Conservation (phyloP, 2,888 invertebrate genomes). For the Tanypteryx hageni region DNA sequence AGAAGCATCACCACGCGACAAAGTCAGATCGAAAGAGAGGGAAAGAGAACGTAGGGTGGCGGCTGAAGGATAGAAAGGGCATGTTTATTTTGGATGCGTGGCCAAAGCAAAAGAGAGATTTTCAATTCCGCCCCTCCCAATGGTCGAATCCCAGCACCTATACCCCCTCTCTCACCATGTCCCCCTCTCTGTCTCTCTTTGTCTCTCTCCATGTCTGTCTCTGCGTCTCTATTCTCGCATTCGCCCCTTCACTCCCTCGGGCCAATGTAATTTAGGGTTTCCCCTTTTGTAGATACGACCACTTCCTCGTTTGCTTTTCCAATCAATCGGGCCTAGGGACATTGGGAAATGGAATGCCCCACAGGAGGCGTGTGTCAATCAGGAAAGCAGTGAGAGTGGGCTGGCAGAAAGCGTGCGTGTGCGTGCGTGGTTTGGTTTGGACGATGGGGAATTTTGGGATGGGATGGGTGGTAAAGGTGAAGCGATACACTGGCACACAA, state of each 20-base stretch:
- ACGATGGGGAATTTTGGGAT: neutral
- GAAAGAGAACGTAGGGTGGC: neutral
- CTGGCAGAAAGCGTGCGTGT: neutral
- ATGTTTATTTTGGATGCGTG: neutral
- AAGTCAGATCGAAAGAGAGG: neutral
- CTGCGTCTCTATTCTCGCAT: neutral
- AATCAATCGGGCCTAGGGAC: conserved; percentile 56
- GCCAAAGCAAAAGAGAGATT: neutral
- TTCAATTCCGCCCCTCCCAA: conserved; percentile 42
- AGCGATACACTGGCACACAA: neutral
- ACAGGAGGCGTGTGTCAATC: conserved; percentile 56
- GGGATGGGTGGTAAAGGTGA: neutral
- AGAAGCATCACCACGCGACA: too few species aligned
- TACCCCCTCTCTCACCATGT: neutral
- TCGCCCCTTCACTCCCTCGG: neutral
- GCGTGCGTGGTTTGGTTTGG: neutral
- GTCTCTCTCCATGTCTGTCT: neutral
- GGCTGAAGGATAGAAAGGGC: neutral
- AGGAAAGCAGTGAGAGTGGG: neutral
- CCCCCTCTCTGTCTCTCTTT: neutral
- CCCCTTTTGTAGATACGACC: conserved; percentile 49
- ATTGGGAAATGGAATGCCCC: conserved; percentile 57
- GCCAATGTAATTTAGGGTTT: conserved; percentile 62
- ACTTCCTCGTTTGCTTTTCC: conserved; percentile 63
- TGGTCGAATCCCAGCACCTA: too few species aligned